These are phyloP conservation scores for Trididemnum clinides DNA, from an alignment of 23 tunicate species.

Conservation along the genomic window DNA sequence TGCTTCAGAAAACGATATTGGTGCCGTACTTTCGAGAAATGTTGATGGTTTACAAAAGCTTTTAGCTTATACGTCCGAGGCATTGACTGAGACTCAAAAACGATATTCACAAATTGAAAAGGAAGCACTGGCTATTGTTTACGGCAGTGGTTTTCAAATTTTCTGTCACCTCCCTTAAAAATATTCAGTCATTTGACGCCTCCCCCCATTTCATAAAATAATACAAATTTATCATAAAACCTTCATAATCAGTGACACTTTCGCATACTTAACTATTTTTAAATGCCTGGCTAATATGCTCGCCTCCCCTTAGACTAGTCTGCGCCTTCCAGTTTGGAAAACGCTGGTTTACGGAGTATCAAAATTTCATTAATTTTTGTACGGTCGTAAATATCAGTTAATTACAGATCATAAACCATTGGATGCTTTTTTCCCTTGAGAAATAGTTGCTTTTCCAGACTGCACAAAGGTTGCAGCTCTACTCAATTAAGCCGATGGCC, in stretches of 20 bases:
- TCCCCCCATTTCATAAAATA: too few relatives aligned
- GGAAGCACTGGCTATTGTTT: neutral
- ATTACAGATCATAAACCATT: neutral
- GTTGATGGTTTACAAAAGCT: neutral
- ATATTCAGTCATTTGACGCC: too few relatives aligned
- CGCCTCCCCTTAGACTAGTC: too few relatives aligned
- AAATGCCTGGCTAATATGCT: too few relatives aligned
- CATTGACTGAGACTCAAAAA: neutral
- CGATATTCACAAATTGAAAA: constrained; percentile 7
- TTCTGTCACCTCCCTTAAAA: too few relatives aligned
- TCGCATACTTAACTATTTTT: too few relatives aligned
- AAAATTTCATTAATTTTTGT: neutral
- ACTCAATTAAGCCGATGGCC: neutral
- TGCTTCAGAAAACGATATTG: constrained; percentile 3
- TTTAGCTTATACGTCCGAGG: neutral
- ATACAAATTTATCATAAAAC: too few relatives aligned
- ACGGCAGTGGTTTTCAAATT: too few relatives aligned
- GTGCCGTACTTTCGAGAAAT: neutral
- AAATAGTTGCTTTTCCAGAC: neutral
- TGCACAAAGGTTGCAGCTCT: neutral
- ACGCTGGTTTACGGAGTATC: too few relatives aligned
- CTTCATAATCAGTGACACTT: too few relatives aligned
- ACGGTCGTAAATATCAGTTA: neutral
- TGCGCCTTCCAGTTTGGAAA: too few relatives aligned
- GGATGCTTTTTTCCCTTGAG: neutral